Base-by-base conservation (phyloP, 1,140 invertebrate species). In the Drosophila rhopaloa region DNA sequence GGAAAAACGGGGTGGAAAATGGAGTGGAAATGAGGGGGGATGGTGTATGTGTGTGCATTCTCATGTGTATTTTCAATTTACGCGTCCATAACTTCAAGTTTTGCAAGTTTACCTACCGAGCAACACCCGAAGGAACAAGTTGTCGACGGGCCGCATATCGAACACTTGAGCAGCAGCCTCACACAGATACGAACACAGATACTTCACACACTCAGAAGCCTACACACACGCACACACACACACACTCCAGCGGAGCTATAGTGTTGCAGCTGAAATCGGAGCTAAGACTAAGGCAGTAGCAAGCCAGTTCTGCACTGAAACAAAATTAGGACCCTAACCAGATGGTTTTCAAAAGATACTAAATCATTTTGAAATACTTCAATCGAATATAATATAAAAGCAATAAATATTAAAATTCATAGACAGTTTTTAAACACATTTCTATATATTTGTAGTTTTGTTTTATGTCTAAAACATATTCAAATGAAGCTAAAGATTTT, bases 1-100 rank as follows among this genome's bases (percentile, higher is more conserved):
- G 11, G 13, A 14, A 51, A 29, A 48, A 8, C 27, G 11, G n/a
- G 38, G 27, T 5, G 24, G 24, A n/a, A 8, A n/a, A 10, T 32
- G 6, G 29, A 7, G 29, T 6, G 29, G 29, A 14, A 29, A 5
- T 19, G 32, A 6, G 51, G 11, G 9, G 29, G 6, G 16, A 13
- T 24, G 24, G 13, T 29, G 10, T 58, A 8, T 27, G 24, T 40
- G 37, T 61, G 35, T 78, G 55, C 57, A 73, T 46, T 75, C 84
- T 86, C 83, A 83, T 88, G 84, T 88, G 83, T 89, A 89, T 88
- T 88, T 88, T 88, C 84, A 88, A 88, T 88, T 88, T 88, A 88
- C 84, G 84, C 85, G 84, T 89, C 84, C 84, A 89, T 88, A 89
- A 88, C 84, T 88, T 89, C 67, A 89, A 88, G 80, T 88, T 88